Conservation (phyloP, 2,888 invertebrate species). For the Apeira syringaria region DNA sequence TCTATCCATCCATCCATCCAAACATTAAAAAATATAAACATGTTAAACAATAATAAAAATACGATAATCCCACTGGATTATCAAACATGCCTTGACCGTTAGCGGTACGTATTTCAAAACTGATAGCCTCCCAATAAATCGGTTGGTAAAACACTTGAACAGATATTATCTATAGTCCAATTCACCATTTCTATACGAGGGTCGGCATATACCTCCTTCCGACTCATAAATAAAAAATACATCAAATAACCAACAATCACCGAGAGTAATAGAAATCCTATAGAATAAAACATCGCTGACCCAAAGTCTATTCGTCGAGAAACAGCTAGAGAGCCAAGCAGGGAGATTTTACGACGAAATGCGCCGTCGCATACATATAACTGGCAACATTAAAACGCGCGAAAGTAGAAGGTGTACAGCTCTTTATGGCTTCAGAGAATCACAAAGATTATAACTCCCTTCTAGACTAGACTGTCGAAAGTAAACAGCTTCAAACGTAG, state of each 20-base stretch:
- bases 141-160: neutral
- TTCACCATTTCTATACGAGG: too few species aligned
- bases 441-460: slow-evolving; percentile 28
- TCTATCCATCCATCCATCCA: too few species aligned
- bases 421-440: slow-evolving; percentile 61
- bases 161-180: neutral
- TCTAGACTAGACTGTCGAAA: too few species aligned
- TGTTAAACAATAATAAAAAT: too few species aligned
- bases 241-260: neutral
- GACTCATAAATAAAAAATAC: neutral
- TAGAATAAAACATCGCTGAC: neutral
- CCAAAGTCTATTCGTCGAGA: slow-evolving; percentile 18
- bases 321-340: slow-evolving; percentile 13
- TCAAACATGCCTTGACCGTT: too few species aligned
- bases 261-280: neutral
- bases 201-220: neutral
- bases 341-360: slow-evolving; percentile 50
- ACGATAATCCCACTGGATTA: too few species aligned
- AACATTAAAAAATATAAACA: too few species aligned
- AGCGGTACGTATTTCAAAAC: too few species aligned
- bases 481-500: too few species aligned
- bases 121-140: too few species aligned
- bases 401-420: slow-evolving; percentile 48
- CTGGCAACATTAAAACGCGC: slow-evolving; percentile 43
- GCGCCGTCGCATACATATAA: slow-evolving; percentile 65